Percentiles rank a stretch among this genome's conserved stretches.
phyloP scores from a whole-genome alignment of 2,113 vertebrate species.

The Pao palembangensis region DNA sequence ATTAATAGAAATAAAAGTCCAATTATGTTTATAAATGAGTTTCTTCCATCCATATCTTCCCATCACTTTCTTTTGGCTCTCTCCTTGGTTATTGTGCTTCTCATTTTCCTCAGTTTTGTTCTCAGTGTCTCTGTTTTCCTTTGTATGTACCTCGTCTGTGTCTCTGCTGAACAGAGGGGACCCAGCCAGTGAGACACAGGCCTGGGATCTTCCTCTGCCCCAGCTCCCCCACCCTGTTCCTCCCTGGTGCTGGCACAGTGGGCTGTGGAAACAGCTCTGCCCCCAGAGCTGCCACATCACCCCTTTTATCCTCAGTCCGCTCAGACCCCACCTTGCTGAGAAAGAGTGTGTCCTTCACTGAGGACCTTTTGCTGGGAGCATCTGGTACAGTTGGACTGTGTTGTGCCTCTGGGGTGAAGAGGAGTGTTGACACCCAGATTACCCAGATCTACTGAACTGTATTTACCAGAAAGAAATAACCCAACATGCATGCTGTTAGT shows the following conservation, averaged over 20 bases:
- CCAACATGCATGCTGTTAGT: conserved; percentile 14
- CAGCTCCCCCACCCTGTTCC: conserved; percentile 87
- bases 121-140: conserved; percentile 69
- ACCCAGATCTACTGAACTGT: conserved; percentile 2
- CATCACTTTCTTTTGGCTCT: background rate
- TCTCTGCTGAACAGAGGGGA: conserved; percentile 66
- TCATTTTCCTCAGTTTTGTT: conserved; percentile 70
- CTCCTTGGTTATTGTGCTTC: conserved; percentile 15
- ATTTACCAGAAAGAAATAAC: conserved; percentile 20
- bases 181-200: conserved; percentile 72
- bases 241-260: conserved; percentile 78
- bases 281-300: conserved; percentile 79
- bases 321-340: conserved; percentile 89
- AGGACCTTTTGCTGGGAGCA: conserved; percentile 92
- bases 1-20: no score
- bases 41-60: background rate
- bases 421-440: conserved; percentile 8
- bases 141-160: conserved; percentile 72
- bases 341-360: conserved; percentile 97
- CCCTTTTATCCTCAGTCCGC: conserved; percentile 80
- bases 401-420: conserved; percentile 51
- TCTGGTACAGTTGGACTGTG: conserved; percentile 88
- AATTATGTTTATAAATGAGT: no score
- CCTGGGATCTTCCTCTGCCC: conserved; percentile 86
- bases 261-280: conserved; percentile 66